A percentile compares a stretch with the other conserved stretches of the same genome.
These are phyloP conservation scores for Aleiodes leptofemur DNA, from an alignment of 2,888 invertebrate species.

Conservation along the genomic window DNA sequence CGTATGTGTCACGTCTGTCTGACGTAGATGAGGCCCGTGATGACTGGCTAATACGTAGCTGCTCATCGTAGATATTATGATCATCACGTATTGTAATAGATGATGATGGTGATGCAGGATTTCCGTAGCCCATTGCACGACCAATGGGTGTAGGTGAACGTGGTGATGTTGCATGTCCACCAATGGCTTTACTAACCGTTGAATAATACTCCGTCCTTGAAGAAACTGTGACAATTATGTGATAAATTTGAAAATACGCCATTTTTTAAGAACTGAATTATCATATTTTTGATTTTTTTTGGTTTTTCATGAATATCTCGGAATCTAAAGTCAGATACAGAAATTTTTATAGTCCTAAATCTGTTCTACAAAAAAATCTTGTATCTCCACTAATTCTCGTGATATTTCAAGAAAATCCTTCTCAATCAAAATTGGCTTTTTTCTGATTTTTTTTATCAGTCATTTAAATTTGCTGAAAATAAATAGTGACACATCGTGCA, in stretches of 20 bases:
- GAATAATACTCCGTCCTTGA: constrained; percentile 81
- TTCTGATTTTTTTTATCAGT: no score
- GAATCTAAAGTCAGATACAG: no score
- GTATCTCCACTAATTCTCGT: no score
- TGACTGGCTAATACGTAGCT: constrained; percentile 62
- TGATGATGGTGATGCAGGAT: constrained; percentile 55
- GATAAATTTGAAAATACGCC: background rate
- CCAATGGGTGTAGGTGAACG: constrained; percentile 78
- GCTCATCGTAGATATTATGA: constrained; percentile 59
- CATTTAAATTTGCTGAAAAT: background rate
- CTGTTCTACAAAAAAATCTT: no score
- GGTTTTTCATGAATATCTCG: no score
- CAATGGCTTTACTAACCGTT: constrained; percentile 86
- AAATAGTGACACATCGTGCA: background rate
- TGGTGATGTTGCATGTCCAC: constrained; percentile 79
- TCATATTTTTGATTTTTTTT: background rate
- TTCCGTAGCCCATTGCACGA: constrained; percentile 74
- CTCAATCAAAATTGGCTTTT: no score
- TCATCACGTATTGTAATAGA: constrained; percentile 70
- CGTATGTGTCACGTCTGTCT: constrained; percentile 73
- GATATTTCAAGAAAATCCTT: no score
- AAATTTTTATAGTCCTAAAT: no score
- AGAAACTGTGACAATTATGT: constrained; percentile 65
- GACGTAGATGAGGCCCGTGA: constrained; percentile 64
- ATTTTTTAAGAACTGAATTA: background rate